phyloP scores from a whole-genome alignment of 2,113 vertebrate genomes.

The Chamaetylas fuelleborni region DNA sequence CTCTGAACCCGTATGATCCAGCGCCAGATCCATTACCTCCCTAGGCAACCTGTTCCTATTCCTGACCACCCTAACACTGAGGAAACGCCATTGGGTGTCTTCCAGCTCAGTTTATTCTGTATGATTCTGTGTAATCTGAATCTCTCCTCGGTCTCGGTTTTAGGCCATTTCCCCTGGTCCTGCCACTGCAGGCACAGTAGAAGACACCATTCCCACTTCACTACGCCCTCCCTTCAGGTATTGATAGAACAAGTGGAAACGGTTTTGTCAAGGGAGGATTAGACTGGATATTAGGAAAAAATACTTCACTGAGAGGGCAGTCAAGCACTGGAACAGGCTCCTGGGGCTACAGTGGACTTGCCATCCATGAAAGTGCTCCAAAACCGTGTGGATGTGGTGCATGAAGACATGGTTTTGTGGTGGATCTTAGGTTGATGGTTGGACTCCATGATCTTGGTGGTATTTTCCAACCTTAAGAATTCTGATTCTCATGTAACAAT shows the following conservation, averaged over 20 bases:
- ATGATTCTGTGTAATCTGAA: background rate
- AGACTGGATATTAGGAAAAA: background rate
- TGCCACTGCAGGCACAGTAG: too few relatives aligned
- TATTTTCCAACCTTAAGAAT: background rate
- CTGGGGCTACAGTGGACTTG: fast-evolving
- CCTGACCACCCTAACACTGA: background rate
- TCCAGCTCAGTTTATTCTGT: background rate
- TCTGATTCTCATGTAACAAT: background rate
- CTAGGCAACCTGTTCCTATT: too few relatives aligned
- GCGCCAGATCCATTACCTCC: too few relatives aligned
- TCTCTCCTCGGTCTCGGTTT: fast-evolving
- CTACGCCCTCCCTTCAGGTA: background rate
- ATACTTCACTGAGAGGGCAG: background rate
- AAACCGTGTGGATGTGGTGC: background rate
- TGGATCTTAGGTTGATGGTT: background rate
- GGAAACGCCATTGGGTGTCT: background rate
- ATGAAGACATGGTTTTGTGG: background rate
- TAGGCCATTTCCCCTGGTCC: background rate
- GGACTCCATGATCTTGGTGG: background rate
- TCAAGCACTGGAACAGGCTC: background rate
- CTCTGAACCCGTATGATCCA: too few relatives aligned
- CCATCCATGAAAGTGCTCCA: background rate
- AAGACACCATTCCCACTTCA: too few relatives aligned
- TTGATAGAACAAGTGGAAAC: background rate
- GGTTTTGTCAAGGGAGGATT: background rate